Evolutionary conservation across 2,888 invertebrate species (phyloP).

Genomic region (Drosophila pegasa): DNA sequence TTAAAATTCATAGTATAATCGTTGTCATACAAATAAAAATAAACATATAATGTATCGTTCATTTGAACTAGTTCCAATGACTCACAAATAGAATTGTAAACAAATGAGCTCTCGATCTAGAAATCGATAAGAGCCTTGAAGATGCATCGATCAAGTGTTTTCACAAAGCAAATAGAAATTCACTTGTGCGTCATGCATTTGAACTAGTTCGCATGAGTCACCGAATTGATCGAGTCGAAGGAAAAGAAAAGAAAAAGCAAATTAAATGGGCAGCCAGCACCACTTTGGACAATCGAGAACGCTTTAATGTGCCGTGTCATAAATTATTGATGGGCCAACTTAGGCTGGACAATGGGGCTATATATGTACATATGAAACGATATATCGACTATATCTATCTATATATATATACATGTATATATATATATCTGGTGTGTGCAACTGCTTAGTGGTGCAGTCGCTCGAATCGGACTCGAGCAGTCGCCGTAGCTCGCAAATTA

Average conservation of each 20-base stretch:
- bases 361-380: constrained; percentile 18
- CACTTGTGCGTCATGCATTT: neutral
- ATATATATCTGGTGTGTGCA: neutral
- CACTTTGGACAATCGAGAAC: constrained; percentile 34
- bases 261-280: constrained; percentile 16
- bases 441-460: constrained; percentile 29
- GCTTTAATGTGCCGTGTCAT: constrained; percentile 51
- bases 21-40: neutral
- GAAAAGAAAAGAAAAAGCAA: constrained; percentile 1
- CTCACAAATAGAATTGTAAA: constrained; percentile 11
- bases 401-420: neutral
- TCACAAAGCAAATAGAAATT: neutral
- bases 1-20: neutral
- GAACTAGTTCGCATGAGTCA: constrained; percentile 14
- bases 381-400: constrained; percentile 4
- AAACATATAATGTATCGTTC: neutral
- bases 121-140: neutral
- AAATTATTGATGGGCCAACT: constrained; percentile 59
- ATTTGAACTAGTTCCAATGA: constrained; percentile 11
- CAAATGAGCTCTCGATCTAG: constrained; percentile 1
- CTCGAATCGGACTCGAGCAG: constrained; percentile 24
- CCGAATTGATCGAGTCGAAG: constrained; percentile 1
- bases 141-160: neutral
- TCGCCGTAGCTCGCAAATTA: constrained; percentile 44
- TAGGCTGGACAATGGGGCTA: constrained; percentile 39